Conservation (phyloP, 2,797 vertebrate genomes). For the Xiphophorus birchmanni region DNA sequence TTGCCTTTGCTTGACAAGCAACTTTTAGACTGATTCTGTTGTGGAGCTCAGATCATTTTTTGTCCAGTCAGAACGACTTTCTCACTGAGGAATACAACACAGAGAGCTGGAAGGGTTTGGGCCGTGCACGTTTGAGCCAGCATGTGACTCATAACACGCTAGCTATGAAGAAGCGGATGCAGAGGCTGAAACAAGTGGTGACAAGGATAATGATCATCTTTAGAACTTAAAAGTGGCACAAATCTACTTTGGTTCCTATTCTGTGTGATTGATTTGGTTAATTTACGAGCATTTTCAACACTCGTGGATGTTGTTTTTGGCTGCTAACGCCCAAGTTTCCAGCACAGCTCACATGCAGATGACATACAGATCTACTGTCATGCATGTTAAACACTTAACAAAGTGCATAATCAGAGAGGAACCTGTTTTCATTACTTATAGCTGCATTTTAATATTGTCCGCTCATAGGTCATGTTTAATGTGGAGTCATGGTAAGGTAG, state of each 20-base stretch:
- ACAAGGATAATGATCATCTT: background rate
- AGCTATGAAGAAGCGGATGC: background rate
- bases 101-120: background rate
- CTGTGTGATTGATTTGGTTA: background rate
- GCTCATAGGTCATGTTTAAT: background rate
- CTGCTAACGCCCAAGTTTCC: background rate
- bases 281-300: background rate
- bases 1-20: background rate
- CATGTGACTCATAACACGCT: background rate
- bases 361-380: background rate
- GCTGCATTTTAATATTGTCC: background rate
- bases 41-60: background rate
- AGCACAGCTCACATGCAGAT: background rate
- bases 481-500: background rate
- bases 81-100: background rate
- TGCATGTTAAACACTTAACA: background rate
- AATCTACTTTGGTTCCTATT: background rate
- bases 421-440: background rate
- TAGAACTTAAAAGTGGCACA: background rate
- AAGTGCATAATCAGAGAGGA: background rate
- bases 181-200: background rate
- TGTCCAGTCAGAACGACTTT: background rate
- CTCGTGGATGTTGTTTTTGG: background rate
- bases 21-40: background rate
- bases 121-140: background rate